Percentiles rank a stretch among this genome's conserved stretches.
Evolutionary conservation across 2,797 vertebrate genomes (phyloP).

Genomic region (Clamator glandarius): DNA sequence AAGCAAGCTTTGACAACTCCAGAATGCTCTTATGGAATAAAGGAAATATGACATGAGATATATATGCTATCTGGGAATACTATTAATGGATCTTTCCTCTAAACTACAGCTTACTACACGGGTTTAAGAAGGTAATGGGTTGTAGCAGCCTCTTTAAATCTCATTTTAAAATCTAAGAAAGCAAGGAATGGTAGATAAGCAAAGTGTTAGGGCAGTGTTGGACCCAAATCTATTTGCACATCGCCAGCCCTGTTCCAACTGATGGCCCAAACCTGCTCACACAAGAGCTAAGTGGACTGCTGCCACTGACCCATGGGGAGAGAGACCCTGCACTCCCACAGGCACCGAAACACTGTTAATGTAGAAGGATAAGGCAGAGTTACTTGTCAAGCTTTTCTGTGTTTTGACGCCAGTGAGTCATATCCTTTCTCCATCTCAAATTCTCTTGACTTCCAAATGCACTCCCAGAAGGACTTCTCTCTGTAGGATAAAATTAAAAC

Average conservation of each 20-base stretch:
- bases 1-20: conserved; percentile 64
- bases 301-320: neutral
- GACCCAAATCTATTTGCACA: neutral
- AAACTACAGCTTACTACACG: conserved; percentile 15
- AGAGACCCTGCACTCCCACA: neutral
- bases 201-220: neutral
- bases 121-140: neutral
- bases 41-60: conserved; percentile 49
- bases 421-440: conserved; percentile 97
- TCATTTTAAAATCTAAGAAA: conserved; percentile 10
- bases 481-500: conserved; percentile 72
- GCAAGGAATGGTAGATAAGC: neutral
- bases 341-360: neutral
- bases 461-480: conserved; percentile 97
- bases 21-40: conserved; percentile 67
- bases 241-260: neutral
- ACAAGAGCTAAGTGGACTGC: neutral
- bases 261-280: neutral
- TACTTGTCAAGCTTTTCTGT: conserved; percentile 99
- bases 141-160: neutral
- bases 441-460: conserved; percentile 99
- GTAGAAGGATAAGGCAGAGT: conserved; percentile 48
- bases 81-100: conserved; percentile 22
- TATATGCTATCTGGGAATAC: conserved; percentile 6
- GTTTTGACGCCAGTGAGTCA: conserved; percentile 99